Evolutionary conservation across 2,888 invertebrate species (phyloP), one percentile per base, ranked within the genome.

Genomic region (Hirtodrosophila alboralis): DNA sequence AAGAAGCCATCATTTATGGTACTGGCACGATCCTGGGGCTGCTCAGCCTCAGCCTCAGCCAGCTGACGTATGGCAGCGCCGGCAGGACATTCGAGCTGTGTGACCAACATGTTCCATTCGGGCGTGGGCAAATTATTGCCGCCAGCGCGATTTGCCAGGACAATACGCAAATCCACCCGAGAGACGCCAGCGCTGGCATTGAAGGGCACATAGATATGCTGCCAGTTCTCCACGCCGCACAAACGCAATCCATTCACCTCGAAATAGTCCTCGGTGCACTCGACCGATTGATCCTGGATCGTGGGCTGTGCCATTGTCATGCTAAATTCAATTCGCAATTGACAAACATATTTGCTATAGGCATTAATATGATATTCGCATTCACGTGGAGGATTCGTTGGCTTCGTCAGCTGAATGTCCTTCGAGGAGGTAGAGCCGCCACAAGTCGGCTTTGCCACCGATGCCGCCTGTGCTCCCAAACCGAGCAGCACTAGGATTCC

Each of bases 221-320:
- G 93, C 53, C 92, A 92, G 49, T 89, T 91, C 73, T 93, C 94
- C 62, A 92, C 92, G 0, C 94, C 93, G 56, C 94, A 94, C 0
- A 93, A 86, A 0, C 69, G 71, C 27, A 85, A 18, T 2, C 68
- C 73, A 14, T 76, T 75, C 23, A 88, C 83, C 66, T 62, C 47
- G 7, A 88, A 72, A 37, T 65, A 76, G 10, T 88, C 88, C 4
- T 49, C 4, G 1, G 51, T 52, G 61, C 89, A 89, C 43, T 79
- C 73, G 4, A 79, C 85, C 6, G 79, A 5, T 28, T 57, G 34
- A 7, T 14, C 28, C 18, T 75, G 75, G 26, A 86, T 10, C 16
- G 70, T 43, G 0, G 89, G 89, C 38, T 77, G 88, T 0, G 88
- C 88, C 54, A 89, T 48, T 0, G 57, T 71, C 80, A 89, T 80